phyloP scores from a whole-genome alignment of 1,140 invertebrate species.

The Zaprionus camerounensis region DNA sequence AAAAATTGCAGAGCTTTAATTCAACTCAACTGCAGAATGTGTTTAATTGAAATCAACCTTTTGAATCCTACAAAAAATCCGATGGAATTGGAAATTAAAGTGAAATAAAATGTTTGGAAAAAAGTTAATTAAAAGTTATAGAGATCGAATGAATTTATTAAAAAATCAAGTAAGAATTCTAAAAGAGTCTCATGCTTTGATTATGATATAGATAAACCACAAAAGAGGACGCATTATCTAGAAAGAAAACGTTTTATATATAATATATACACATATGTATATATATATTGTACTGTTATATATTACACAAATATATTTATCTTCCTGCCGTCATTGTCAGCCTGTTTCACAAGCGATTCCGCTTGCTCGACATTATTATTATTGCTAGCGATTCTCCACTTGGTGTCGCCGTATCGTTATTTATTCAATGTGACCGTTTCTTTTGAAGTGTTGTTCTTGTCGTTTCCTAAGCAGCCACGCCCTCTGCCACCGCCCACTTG shows the following conservation, averaged over 20 bases:
- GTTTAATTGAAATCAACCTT: background rate
- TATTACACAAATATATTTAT: no score
- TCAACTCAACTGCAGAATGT: background rate
- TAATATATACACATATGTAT: no score
- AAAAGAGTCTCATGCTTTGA: no score
- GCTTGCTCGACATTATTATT: conserved; percentile 26
- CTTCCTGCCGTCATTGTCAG: background rate
- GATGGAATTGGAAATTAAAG: background rate
- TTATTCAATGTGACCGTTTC: conserved; percentile 35
- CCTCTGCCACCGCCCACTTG: background rate
- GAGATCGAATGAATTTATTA: no score
- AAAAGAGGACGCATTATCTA: no score
- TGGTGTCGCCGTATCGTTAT: conserved; percentile 30
- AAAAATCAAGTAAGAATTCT: no score
- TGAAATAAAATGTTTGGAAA: background rate
- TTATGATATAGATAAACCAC: no score
- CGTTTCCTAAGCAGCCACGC: conserved; percentile 2
- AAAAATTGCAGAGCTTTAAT: background rate
- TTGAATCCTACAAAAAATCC: background rate
- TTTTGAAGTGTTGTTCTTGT: background rate
- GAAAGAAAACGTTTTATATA: no score
- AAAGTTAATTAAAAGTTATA: background rate
- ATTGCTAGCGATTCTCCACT: background rate
- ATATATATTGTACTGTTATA: no score
- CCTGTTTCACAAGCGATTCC: background rate